phyloP scores from a whole-genome alignment of 2,797 vertebrate genomes.

The Sandelia bainsii region DNA sequence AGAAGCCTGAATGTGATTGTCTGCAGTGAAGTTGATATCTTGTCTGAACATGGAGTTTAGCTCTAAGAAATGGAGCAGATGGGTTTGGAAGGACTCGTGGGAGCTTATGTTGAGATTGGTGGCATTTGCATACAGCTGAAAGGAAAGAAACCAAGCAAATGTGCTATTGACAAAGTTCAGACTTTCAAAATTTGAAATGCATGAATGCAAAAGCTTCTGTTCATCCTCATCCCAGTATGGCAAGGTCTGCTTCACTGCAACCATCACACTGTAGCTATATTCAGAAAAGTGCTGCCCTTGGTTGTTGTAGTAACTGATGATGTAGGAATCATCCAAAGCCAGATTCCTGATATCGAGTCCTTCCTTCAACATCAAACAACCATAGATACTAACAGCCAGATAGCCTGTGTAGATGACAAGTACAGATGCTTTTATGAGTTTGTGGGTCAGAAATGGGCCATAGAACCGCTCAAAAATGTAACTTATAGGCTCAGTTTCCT shows the following conservation, averaged over 20 bases:
- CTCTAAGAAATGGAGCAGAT: slow-evolving; percentile 66
- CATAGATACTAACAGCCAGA: slow-evolving; percentile 81
- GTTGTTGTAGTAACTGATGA: slow-evolving; percentile 81
- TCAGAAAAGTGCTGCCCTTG: slow-evolving; percentile 82
- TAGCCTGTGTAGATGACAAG: slow-evolving; percentile 79
- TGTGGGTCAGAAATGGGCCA: slow-evolving; percentile 81
- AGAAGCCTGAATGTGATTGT: slow-evolving; percentile 79
- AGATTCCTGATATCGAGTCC: slow-evolving; percentile 87
- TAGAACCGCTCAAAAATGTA: slow-evolving; percentile 83
- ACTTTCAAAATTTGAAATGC: slow-evolving; percentile 77
- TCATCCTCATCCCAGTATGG: slow-evolving; percentile 82
- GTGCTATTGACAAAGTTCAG: slow-evolving; percentile 70
- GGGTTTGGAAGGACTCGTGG: slow-evolving; percentile 69
- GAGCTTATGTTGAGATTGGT: slow-evolving; percentile 45
- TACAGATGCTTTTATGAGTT: slow-evolving; percentile 74
- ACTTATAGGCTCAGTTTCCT: slow-evolving; percentile 69
- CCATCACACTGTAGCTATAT: slow-evolving; percentile 87
- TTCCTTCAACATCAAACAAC: slow-evolving; percentile 82
- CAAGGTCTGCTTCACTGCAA: slow-evolving; percentile 79
- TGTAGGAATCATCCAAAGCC: slow-evolving; percentile 86
- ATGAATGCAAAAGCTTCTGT: slow-evolving; percentile 70
- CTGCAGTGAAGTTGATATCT: slow-evolving; percentile 79
- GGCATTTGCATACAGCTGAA: slow-evolving; percentile 32
- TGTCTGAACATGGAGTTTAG: slow-evolving; percentile 70
- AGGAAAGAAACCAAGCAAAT: slow-evolving; percentile 83